These are phyloP conservation scores for Allobates femoralis DNA, from an alignment of 2,797 vertebrate genomes.

Conservation along the genomic window DNA sequence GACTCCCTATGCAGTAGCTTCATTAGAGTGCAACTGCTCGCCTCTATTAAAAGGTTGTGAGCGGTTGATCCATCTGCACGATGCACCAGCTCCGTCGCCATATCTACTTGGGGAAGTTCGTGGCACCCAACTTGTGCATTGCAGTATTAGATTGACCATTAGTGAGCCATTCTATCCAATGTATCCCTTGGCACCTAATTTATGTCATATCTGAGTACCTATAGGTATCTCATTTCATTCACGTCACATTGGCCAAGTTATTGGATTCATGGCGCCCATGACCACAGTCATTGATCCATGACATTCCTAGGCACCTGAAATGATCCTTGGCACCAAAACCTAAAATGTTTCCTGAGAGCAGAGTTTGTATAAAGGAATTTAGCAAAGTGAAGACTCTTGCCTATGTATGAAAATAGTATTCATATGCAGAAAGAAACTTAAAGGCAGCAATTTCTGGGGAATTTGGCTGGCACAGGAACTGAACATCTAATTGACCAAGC, in stretches of 20 bases:
- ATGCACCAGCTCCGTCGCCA: too few relatives aligned
- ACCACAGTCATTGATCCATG: background rate
- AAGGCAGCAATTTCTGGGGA: slow-evolving; percentile 35
- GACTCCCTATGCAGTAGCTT: too few relatives aligned
- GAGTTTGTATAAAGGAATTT: background rate
- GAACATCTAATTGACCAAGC: slow-evolving; percentile 49
- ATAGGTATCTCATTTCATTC: background rate
- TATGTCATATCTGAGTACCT: background rate
- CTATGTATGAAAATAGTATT: background rate
- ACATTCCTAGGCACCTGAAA: background rate
- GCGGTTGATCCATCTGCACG: too few relatives aligned
- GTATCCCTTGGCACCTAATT: background rate
- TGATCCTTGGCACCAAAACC: background rate
- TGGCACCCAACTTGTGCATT: too few relatives aligned
- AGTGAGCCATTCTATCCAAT: too few relatives aligned
- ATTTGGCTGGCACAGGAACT: slow-evolving; percentile 44
- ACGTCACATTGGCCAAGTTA: background rate
- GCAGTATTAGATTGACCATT: too few relatives aligned
- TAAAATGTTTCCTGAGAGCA: background rate
- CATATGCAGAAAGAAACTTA: background rate
- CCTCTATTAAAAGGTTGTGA: too few relatives aligned
- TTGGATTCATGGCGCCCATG: background rate
- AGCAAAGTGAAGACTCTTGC: background rate
- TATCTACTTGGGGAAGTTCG: too few relatives aligned
- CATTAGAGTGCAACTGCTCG: too few relatives aligned